phyloP scores from a whole-genome alignment of 2,113 vertebrate species.

The Dendrocopos noguchii region DNA sequence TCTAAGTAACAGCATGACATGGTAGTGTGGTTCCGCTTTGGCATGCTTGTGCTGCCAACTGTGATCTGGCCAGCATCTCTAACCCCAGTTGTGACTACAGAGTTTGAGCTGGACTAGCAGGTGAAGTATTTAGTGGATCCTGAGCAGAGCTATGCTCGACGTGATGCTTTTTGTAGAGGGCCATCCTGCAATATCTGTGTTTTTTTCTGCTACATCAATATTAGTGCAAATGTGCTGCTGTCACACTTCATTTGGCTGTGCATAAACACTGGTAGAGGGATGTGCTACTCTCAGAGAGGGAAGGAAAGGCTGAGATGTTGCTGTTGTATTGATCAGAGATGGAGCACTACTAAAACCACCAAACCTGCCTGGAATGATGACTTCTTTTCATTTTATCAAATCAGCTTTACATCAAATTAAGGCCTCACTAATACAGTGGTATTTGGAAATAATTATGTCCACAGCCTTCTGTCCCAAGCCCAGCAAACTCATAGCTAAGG shows the following conservation, averaged over 20 bases:
- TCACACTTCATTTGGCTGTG: neutral
- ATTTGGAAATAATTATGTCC: neutral
- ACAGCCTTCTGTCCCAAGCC: neutral
- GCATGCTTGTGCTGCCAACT: neutral
- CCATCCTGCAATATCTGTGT: neutral
- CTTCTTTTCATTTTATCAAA: neutral
- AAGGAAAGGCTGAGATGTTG: neutral
- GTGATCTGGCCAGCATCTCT: neutral
- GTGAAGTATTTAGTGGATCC: neutral
- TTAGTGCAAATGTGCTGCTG: neutral
- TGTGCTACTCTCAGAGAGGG: fast-evolving
- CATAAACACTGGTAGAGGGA: neutral
- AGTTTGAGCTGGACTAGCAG: neutral
- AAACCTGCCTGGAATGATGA: fast-evolving
- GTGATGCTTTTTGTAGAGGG: neutral
- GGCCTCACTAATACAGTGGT: neutral
- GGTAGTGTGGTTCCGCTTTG: neutral
- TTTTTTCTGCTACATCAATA: neutral
- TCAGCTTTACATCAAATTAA: neutral
- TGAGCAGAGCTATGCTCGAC: neutral
- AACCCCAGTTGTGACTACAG: neutral
- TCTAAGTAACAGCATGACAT: neutral
- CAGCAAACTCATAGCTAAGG: neutral
- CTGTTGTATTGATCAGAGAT: no score
- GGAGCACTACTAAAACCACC: neutral